Evolutionary conservation across 2,797 vertebrate species (phyloP).

Genomic region (Heliangelus exortis): DNA sequence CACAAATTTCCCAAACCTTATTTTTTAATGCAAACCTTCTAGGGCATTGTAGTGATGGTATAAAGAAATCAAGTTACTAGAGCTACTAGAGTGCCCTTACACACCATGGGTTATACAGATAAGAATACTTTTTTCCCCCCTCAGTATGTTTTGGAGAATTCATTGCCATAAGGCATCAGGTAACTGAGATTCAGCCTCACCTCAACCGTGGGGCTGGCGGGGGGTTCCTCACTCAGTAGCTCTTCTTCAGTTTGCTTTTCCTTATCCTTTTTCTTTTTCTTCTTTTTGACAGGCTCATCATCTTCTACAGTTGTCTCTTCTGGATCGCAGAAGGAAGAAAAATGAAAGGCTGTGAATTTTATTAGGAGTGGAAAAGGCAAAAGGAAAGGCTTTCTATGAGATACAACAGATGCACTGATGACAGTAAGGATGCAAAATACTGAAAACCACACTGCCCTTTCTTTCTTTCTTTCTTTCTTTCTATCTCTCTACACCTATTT

Average conservation of each 20-base stretch:
- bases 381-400: background rate
- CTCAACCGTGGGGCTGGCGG: conserved; percentile 59
- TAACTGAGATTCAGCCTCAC: conserved; percentile 49
- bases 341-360: background rate
- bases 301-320: conserved; percentile 52
- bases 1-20: background rate
- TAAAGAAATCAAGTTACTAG: background rate
- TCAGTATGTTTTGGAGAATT: background rate
- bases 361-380: background rate
- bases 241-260: conserved; percentile 75
- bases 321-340: background rate
- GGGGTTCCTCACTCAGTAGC: conserved; percentile 66
- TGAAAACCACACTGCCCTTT: background rate
- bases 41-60: background rate
- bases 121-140: background rate
- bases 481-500: background rate
- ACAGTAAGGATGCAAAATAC: background rate
- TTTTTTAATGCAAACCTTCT: background rate
- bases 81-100: background rate
- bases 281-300: conserved; percentile 75
- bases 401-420: background rate
- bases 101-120: background rate
- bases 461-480: background rate
- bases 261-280: conserved; percentile 82
- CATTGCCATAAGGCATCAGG: background rate